These are phyloP conservation scores for Epizoanthus illoricatus DNA, from an alignment of 92 coral and sea anemone species.

Conservation along the genomic window DNA sequence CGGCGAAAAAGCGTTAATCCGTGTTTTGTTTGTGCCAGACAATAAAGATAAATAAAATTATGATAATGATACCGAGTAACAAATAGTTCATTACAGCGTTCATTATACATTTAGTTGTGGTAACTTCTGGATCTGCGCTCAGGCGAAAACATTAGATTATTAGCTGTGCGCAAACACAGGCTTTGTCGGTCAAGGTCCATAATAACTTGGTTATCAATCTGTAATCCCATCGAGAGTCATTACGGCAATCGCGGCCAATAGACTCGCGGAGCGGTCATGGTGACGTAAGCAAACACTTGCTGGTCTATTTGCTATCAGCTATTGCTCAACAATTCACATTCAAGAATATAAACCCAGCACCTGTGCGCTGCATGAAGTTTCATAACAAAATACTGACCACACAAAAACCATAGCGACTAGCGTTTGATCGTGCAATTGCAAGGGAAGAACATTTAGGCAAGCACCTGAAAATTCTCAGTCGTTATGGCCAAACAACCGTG, in stretches of 20 bases:
- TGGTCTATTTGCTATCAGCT: too few species aligned
- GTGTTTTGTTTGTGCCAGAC: conserved; percentile 8
- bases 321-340: too few species aligned
- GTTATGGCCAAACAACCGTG: conserved; percentile 85
- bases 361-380: background rate
- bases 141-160: too few species aligned
- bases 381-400: background rate
- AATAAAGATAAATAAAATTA: background rate
- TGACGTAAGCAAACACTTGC: background rate
- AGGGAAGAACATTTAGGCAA: background rate
- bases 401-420: background rate
- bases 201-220: background rate
- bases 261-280: background rate
- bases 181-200: background rate
- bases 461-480: background rate
- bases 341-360: too few species aligned
- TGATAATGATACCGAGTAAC: background rate
- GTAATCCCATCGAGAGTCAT: background rate
- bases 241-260: background rate
- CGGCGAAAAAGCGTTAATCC: background rate
- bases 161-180: too few species aligned
- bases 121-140: too few species aligned
- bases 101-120: too few species aligned
- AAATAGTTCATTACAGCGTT: background rate
- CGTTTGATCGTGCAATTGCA: background rate